phyloP scores from a whole-genome alignment of 2,888 invertebrate species.

The Aspidiotus destructor region DNA sequence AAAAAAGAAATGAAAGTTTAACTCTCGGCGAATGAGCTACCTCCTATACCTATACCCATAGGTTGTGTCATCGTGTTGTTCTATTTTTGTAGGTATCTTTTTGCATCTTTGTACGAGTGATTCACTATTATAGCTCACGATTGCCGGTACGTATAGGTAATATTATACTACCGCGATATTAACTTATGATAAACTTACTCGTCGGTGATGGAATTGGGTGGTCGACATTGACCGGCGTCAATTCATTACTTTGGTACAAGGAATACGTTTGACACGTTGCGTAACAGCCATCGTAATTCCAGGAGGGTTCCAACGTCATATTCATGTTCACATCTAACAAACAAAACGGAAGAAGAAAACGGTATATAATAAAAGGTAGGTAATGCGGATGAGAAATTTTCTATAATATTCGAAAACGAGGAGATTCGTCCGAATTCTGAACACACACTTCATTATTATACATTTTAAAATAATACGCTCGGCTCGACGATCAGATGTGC shows the following conservation, averaged over 20 bases:
- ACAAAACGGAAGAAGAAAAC: conserved; percentile 3
- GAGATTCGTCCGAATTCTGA: no score
- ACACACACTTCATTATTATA: no score
- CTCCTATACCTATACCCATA: no score
- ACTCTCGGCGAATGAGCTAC: no score
- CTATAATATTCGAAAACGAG: no score
- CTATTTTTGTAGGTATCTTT: no score
- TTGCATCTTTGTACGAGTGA: no score
- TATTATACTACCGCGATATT: no score
- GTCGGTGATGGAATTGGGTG: conserved; percentile 5
- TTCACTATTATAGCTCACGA: neutral
- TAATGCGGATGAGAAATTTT: neutral
- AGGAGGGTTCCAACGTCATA: conserved; percentile 7
- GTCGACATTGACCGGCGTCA: conserved; percentile 18
- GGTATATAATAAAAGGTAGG: neutral
- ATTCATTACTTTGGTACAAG: conserved; percentile 12
- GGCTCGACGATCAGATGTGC: no score
- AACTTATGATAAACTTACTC: conserved; percentile 9
- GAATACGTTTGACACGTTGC: conserved; percentile 17
- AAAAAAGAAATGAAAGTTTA: no score
- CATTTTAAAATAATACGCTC: no score
- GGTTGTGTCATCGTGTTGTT: no score
- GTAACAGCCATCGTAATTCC: conserved; percentile 26
- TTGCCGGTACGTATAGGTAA: neutral
- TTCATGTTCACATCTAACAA: conserved; percentile 21